Evolutionary conservation across 1,140 invertebrate species (phyloP).

Genomic region (Diprion similis): DNA sequence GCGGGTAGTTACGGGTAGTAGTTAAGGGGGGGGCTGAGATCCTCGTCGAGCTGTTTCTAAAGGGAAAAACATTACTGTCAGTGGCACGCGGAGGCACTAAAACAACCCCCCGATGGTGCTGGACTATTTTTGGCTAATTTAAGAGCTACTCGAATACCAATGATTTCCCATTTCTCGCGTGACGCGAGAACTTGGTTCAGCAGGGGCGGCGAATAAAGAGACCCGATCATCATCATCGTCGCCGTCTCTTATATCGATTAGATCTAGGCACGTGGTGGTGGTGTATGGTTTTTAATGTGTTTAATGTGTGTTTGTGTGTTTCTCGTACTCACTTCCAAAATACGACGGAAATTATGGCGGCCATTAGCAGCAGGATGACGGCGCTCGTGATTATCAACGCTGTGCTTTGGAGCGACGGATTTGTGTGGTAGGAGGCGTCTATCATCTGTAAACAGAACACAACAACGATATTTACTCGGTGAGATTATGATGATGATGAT

Average conservation of each 20-base stretch:
- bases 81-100: conserved; percentile 31
- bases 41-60: not conserved
- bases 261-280: too few relatives aligned
- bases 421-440: conserved; percentile 79
- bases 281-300: too few relatives aligned
- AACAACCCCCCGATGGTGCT: conserved; percentile 25
- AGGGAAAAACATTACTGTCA: conserved; percentile 28
- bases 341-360: conserved; percentile 76
- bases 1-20: conserved; percentile 11
- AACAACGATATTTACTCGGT: conserved; percentile 20
- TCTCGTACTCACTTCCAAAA: conserved; percentile 87
- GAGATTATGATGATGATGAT: too few relatives aligned
- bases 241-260: too few relatives aligned
- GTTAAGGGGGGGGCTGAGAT: not conserved
- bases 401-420: conserved; percentile 77
- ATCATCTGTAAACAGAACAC: conserved; percentile 74
- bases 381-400: conserved; percentile 79
- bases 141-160: conserved; percentile 29
- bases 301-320: too few relatives aligned
- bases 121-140: conserved; percentile 40
- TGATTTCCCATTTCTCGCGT: conserved; percentile 24
- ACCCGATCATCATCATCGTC: too few relatives aligned
- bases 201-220: too few relatives aligned
- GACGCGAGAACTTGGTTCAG: too few relatives aligned
- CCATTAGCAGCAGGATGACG: conserved; percentile 73